Conservation (phyloP, 2,113 vertebrate genomes). For the Indri indri region DNA sequence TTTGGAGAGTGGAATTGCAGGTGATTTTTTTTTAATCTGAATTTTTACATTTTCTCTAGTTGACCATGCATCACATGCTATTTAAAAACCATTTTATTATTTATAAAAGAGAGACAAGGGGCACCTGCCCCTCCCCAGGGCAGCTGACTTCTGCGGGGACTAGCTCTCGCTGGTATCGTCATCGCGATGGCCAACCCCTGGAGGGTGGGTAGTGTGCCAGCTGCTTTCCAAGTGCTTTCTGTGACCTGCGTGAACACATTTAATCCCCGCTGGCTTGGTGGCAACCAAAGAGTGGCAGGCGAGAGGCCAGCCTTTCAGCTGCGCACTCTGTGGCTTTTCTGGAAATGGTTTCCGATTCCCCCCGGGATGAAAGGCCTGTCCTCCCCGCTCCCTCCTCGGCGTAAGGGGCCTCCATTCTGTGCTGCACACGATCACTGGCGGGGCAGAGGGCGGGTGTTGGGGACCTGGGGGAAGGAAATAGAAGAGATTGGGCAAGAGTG, state of each 20-base stretch:
- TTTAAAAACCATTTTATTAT: neutral
- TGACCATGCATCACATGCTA: neutral
- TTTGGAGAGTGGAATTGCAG: neutral
- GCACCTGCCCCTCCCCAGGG: neutral
- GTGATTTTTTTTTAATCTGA: neutral
- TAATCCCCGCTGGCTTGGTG: neutral
- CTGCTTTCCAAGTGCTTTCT: neutral
- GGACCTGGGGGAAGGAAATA: neutral
- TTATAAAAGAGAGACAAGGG: neutral
- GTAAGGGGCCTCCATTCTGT: neutral
- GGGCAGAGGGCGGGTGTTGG: too few species aligned
- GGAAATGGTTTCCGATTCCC: neutral
- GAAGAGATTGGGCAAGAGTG: neutral
- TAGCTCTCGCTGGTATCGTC: neutral
- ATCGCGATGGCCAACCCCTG: rapidly evolving
- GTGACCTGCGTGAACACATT: neutral
- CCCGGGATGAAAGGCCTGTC: neutral
- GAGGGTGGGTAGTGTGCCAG: rapidly evolving
- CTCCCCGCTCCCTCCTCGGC: neutral
- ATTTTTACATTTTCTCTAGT: neutral
- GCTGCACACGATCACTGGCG: neutral
- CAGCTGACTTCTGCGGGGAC: neutral
- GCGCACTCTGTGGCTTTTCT: neutral
- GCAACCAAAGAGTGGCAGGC: neutral
- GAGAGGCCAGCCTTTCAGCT: neutral